Base-by-base conservation (phyloP, 2,888 invertebrate species). In the Drosophila fulvimacula region DNA sequence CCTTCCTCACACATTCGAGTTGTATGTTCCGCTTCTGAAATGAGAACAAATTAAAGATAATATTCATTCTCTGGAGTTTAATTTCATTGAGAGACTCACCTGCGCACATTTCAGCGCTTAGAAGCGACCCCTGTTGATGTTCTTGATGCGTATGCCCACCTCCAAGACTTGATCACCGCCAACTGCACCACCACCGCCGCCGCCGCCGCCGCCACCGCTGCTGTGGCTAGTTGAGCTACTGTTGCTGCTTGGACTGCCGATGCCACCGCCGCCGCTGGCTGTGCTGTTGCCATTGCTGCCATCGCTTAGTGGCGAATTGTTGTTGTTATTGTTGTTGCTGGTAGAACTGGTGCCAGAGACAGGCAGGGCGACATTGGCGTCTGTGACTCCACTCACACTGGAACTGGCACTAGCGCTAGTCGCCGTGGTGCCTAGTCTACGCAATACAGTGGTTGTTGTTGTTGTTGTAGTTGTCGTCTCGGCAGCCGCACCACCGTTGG, bases 71-170 rank as follows among this genome's bases (percentile, higher is more conserved):
- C 21, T 53, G n/a, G n/a, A 19, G 7, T 3, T 36, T 2, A 4
- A 36, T 5, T 24, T 2, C 46, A 56, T n/a, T 42, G 6, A 2
- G 10, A 3, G 36, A 53, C 59, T 15, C 27, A 63, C 75, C 48
- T 71, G 46, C 24, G 48, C 4, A n/a, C 36, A 19, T 17, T 10
- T 4, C 5, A 27, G 32, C 1, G 7, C 42, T 75, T 81, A 91
- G 75, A 90, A 91, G 36, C 91, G 90, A 46, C 86, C 88, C 55
- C 92, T 81, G 81, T 91, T 92, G 61, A 90, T 89, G 80, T 91
- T 92, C 78, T 92, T 92, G 64, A 92, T 91, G 63, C 92, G 91
- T 69, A 92, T 92, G 69, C 91, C 92, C 51, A 92, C 92, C 78
- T 92, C 92, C 53, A 92, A 81, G 51, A 92, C 91, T 71, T 92